Evolutionary conservation across 2,113 vertebrate species (phyloP).

Genomic region (Australoheros scitulus): DNA sequence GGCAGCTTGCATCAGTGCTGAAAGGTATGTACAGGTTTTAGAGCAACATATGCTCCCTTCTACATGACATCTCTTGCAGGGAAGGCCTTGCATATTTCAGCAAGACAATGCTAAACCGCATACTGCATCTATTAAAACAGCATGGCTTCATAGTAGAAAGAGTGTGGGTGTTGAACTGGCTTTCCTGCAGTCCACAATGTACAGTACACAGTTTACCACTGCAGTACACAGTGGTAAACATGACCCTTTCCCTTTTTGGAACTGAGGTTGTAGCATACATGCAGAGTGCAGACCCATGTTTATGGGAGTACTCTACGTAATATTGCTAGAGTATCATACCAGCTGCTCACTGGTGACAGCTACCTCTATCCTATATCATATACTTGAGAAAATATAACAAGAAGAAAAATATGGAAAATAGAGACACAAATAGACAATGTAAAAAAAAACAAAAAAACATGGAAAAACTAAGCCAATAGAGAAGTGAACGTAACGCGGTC

Average conservation of each 20-base stretch:
- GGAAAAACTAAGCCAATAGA: slow-evolving; percentile 14
- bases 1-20: no score
- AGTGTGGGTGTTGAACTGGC: no score
- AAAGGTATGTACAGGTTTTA: no score
- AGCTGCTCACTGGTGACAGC: slow-evolving; percentile 66
- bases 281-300: slow-evolving; percentile 41
- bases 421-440: slow-evolving; percentile 22
- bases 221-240: neutral
- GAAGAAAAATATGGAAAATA: slow-evolving; percentile 23
- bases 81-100: neutral
- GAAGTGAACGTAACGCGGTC: slow-evolving; percentile 1
- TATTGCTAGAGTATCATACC: slow-evolving; percentile 44
- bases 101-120: neutral
- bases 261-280: slow-evolving; percentile 15
- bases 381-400: slow-evolving; percentile 45
- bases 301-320: slow-evolving; percentile 44
- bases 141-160: no score
- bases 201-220: no score
- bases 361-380: slow-evolving; percentile 43
- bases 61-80: no score
- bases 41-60: no score
- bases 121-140: neutral
- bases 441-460: neutral
- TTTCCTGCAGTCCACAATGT: no score
- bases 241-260: neutral